These are phyloP conservation scores for Drosophila cognata DNA, from an alignment of 2,888 invertebrate species.

Conservation along the genomic window DNA sequence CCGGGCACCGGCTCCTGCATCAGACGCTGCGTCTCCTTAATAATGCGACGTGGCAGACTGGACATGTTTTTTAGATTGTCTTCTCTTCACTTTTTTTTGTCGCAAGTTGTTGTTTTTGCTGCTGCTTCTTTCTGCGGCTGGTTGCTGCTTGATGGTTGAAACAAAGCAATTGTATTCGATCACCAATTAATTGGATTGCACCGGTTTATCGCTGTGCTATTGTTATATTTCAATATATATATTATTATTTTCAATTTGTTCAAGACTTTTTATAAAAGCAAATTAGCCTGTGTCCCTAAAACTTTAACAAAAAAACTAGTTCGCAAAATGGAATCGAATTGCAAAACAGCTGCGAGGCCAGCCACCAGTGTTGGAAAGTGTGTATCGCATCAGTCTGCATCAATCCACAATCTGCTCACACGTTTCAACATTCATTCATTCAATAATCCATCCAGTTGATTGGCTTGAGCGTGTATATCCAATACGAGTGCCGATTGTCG, in stretches of 20 bases:
- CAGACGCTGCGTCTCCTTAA: slow-evolving; percentile 97
- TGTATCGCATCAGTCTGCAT: not conserved
- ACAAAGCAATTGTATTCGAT: slow-evolving; percentile 1
- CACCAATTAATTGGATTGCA: slow-evolving; percentile 10
- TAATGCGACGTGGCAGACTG: slow-evolving; percentile 87
- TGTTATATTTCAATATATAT: not conserved
- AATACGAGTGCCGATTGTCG: not conserved
- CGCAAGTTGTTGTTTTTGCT: slow-evolving; percentile 19
- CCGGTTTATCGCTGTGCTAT: not conserved
- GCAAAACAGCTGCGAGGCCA: slow-evolving; percentile 45
- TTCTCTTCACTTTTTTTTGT: slow-evolving; percentile 83
- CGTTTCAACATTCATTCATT: slow-evolving; percentile 28
- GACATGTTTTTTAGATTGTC: slow-evolving; percentile 86
- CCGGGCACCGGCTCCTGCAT: slow-evolving; percentile 92
- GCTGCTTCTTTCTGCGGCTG: slow-evolving; percentile 21
- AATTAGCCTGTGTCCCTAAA: slow-evolving; percentile 56
- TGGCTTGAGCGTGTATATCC: slow-evolving; percentile 36
- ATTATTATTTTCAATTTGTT: slow-evolving; percentile 6
- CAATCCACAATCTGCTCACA: slow-evolving; percentile 12
- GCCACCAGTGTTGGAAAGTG: slow-evolving; percentile 44
- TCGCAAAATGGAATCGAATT: slow-evolving; percentile 25
- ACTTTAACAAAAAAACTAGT: slow-evolving; percentile 43
- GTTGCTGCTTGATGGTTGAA: slow-evolving; percentile 17
- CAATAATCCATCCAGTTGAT: not conserved
- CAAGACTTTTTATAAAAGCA: slow-evolving; percentile 43